Evolutionary conservation across 1,140 invertebrate species (phyloP), one percentile per base, ranked within the genome.

Genomic region (Chironomus striatipennis): DNA sequence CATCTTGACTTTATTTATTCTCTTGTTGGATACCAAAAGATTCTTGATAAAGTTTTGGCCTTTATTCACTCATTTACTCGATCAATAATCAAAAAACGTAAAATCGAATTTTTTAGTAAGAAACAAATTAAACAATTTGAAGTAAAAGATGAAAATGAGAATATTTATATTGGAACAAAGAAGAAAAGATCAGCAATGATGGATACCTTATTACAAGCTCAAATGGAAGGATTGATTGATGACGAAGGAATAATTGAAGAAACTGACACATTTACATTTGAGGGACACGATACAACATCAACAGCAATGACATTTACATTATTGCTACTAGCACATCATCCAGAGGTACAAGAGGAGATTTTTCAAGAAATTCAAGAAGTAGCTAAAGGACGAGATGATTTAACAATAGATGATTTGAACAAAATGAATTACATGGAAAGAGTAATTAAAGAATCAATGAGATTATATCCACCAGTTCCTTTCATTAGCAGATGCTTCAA

Each of bases 221-320:
- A 87, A 75, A 81, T 84, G 64, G 80, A 85, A 72, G 83, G 85
- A 34, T 84, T 75, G n/a, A 85, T 87, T 47, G 87, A 82, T 65
- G 84, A 91, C 76, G 75, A 83, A 21, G 91, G 92, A 74, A 92
- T 95, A 64, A 85, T 88, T 76, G 92, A 94, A 79, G 92, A 94
- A 85, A 91, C 93, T 6, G 91, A 93, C 79, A 93, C 91, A 0
- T 94, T 93, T 78, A 90, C 92, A 86, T 93, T 93, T 83, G 90
- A 90, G 79, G 87, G 86, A 0, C 91, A 94, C 78, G 92, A 94
- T 78, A 94, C 92, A 21, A 91, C 90, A 5, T 86, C 88, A 17
- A 84, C 87, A 57, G 86, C 82, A 12, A 80, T 90, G 12, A 84
- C 81, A 65, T 91, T 88, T 80, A 80, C 85, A 0, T 78, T 91